Base-by-base conservation (phyloP, 2,113 vertebrate genomes). In the Podocnemis expansa region DNA sequence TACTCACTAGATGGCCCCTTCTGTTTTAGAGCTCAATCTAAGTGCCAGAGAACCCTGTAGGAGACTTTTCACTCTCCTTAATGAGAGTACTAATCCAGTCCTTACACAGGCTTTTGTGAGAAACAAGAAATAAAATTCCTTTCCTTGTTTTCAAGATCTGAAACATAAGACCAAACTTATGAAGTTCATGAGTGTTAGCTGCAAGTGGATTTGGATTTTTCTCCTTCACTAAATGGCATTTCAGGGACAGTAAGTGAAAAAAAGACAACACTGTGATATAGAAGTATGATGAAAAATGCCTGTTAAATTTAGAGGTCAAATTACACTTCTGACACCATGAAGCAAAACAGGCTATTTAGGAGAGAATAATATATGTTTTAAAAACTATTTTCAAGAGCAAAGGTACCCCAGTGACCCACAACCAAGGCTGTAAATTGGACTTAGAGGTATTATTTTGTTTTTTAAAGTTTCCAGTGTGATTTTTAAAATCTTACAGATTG, bases 371-470 rank as follows among this genome's bases (percentile, higher is more conserved):
- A 41, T 51, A 22, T 87, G 34, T 79, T 84, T 91, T 89, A 43
- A 86, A 88, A 96, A 90, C 34, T 78, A 25, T 43, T 94, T 84
- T 45, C 78, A 89, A 92, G 82, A 89, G 47, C 75, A 95, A 92
- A 90, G 63, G 87, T 55, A 55, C 43, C 8, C 63, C 79, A 49
- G 54, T 81, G 83, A 47, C 24, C 67, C 17, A 90, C 60, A 87
- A 88, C 76, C 88, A 85, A 89, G 89, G 88, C 81, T 63, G 92
- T 7, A 92, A 85, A 84, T 14, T 76, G 45, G 63, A 84, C 60
- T 38, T 78, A 67, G 34, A 88, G 22, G 49, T 24, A 87, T 80
- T 83, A 87, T 78, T 58, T 87, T 89, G n/a, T 84, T 85, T 89
- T 96, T 87, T 27, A 78, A 80, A 55, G 41, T 85, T 93, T 86